Evolutionary conservation across 2,888 invertebrate species (phyloP).

Genomic region (Agrotis segetum): DNA sequence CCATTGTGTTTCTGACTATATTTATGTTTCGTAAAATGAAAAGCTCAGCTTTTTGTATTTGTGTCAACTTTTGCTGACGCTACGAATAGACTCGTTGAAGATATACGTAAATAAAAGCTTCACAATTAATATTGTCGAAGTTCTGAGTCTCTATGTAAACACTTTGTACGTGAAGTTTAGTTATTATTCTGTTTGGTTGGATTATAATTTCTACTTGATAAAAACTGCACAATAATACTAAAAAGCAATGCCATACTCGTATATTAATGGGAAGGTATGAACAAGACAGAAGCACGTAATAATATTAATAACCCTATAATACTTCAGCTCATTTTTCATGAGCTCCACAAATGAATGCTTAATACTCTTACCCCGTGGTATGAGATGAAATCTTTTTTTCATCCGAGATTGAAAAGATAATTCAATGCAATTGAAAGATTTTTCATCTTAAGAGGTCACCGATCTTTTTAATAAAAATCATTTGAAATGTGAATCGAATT

Average conservation of each 20-base stretch:
- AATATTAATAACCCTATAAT: constrained; percentile 36
- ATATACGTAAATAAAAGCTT: background rate
- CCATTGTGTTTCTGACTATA: constrained; percentile 46
- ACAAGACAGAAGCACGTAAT: background rate
- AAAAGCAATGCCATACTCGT: constrained; percentile 16
- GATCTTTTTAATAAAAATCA: constrained; percentile 59
- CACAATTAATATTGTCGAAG: background rate
- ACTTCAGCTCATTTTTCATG: constrained; percentile 43
- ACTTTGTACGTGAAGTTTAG: background rate
- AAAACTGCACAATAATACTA: background rate
- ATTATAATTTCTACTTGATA: too few species aligned
- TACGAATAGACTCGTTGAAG: background rate
- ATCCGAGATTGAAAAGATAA: constrained; percentile 68
- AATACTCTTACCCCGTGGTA: constrained; percentile 62
- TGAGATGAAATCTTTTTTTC: constrained; percentile 63
- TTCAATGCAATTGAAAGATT: constrained; percentile 63
- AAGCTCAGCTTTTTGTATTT: constrained; percentile 8
- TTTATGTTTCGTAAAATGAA: constrained; percentile 30
- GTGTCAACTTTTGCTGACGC: background rate
- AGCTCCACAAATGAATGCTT: constrained; percentile 58
- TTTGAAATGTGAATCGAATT: constrained; percentile 56
- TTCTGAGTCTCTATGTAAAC: background rate
- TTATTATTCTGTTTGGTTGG: background rate
- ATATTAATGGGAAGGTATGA: background rate
- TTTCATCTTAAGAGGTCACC: constrained; percentile 60